phyloP scores from a whole-genome alignment of 1,140 invertebrate species.

The Fragariocoptes setiger region DNA sequence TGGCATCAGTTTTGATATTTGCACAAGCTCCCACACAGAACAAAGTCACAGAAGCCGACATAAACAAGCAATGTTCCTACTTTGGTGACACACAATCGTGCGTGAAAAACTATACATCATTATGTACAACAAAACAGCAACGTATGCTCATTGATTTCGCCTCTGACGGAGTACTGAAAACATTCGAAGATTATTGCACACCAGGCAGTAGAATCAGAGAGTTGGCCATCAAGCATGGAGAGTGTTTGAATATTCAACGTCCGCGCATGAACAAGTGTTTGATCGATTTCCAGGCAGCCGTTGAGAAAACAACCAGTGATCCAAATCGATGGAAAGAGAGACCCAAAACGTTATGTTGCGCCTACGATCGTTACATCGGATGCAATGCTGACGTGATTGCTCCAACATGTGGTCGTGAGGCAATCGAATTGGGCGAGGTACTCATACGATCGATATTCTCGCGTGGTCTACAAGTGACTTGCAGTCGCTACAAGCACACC shows the following conservation, averaged over 20 bases:
- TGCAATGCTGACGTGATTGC: constrained; percentile 2
- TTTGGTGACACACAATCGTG: constrained; percentile 12
- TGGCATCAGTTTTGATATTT: constrained; percentile 8
- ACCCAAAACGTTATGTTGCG: constrained; percentile 1
- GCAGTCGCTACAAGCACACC: constrained; percentile 1
- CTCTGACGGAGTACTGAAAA: constrained; percentile 11
- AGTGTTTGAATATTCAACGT: not conserved
- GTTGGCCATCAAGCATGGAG: not conserved
- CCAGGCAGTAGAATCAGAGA: constrained; percentile 10
- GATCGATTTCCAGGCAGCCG: constrained; percentile 3
- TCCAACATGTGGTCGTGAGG: constrained; percentile 2
- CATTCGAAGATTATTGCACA: constrained; percentile 13
- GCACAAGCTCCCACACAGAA: constrained; percentile 3
- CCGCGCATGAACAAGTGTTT: constrained; percentile 2
- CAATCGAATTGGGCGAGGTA: constrained; percentile 1
- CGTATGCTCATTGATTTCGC: constrained; percentile 12
- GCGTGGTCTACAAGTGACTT: constrained; percentile 1
- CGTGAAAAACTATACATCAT: constrained; percentile 12
- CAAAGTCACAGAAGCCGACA: constrained; percentile 7
- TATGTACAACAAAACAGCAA: constrained; percentile 12
- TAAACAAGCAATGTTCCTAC: constrained; percentile 12
- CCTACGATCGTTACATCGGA: constrained; percentile 1
- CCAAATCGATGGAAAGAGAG: constrained; percentile 1
- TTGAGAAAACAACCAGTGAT: constrained; percentile 1
- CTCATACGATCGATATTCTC: constrained; percentile 1